Evolutionary conservation across 2,888 invertebrate species (phyloP), one percentile per base, ranked within the genome.

Genomic region (Petrolisthes cinctipes): DNA sequence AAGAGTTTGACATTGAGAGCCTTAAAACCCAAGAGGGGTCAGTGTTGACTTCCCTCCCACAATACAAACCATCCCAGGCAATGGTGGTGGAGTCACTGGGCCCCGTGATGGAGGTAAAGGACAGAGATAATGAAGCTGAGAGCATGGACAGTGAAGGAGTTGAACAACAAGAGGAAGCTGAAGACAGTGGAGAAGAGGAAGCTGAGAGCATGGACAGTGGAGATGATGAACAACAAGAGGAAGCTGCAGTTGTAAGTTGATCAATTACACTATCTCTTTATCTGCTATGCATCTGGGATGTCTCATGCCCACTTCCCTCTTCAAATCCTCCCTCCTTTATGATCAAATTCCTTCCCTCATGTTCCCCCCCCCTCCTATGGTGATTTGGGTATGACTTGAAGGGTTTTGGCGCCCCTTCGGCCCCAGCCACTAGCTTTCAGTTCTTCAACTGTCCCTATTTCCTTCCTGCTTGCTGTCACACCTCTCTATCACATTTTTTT

Each of bases 1-100:
- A 68, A 56, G 88, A 83, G 80, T 83, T 88, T 53, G 90, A 88
- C 82, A 37, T 88, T 5, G 86, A 86, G 54, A 88, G 83, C 54
- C 53, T 86, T 9, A n/a, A 20, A 17, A 17, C 61, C 4, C 37
- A 76, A 54, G 88, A 88, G 23, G 83, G 83, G 6, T 66, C 83
- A 11, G 51, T 89, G 79, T 4, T 89, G 23, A 75, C 71, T 23
- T 71, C 81, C 20, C 68, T 88, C 3, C 85, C 85, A 17, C 20
- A 23, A 7, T 76, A 57, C 17, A 75, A 85, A 14, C 85, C 85
- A 23, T 88, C 88, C 5, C 66, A 82, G 66, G 85, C 88, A 51
- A 88, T 88, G 88, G 56, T 78, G 66, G 85, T 88, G 23, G 82
- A 71, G 11, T 82, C 85, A 0, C 54, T 85, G n/a, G 88, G 88